Base-by-base conservation (phyloP, 2,888 invertebrate genomes). In the Bursaphelenchus okinawaensis region DNA sequence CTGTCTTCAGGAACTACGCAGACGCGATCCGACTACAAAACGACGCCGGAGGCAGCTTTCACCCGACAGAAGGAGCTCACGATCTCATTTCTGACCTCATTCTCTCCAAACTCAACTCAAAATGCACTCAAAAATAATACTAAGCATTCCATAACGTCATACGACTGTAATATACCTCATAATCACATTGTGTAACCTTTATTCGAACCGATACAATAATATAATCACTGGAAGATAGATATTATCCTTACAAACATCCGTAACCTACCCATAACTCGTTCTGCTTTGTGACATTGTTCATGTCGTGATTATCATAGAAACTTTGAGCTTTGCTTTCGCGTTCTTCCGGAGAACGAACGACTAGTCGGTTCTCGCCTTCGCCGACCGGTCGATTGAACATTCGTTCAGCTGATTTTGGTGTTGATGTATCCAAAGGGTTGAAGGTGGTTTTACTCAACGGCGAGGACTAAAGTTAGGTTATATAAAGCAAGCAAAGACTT, bases 41-140 rank as follows among this genome's bases (percentile, higher is more conserved):
- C n/a, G 71, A 77, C 59, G 58, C 68, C 27, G 63, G 67, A 55
- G 78, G 78, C 31, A 71, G 73, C 19, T 78, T 78, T 55, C 78
- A 78, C 67, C 78, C 78, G 4, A 75, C 65, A 23, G 72, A 69
- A 60, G 68, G 68, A 26, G 78, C 71, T 3, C 77, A 78, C 65
- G 28, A 27, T 20, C 52, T 66, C 28, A 71, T 78, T 22, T 63
- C 77, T 3, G 65, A 69, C 8, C 63, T 65, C 31, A 59, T 76
- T 16, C 66, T 74, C 67, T 61, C 61, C 26, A 65, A 56, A 29
- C 31, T 71, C 20, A 62, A 65, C 16, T 51, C 62, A 23, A 52
- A 27, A n/a, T 23, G n/a, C 8, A 27, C 66, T 20, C 24, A 66
- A 7, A 24, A 8, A n/a, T 40, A 6, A 8, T 9, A 54, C n/a